Percentiles rank a stretch among this genome's conserved stretches.
These are phyloP conservation scores for Smittia sp. DNA, from an alignment of 2,888 invertebrate genomes.

Conservation along the genomic window DNA sequence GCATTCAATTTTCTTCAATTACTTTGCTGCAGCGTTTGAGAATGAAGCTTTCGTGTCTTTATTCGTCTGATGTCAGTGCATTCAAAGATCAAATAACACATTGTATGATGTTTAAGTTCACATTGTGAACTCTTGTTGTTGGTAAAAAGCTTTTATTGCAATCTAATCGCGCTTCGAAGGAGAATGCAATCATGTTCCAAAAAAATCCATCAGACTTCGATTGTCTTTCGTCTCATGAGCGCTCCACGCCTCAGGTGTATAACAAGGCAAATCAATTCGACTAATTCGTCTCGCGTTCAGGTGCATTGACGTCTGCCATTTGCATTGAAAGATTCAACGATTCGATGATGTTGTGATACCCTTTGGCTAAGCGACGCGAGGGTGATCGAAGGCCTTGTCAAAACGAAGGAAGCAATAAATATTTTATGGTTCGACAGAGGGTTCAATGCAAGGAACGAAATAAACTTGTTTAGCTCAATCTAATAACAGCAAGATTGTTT, in stretches of 20 bases:
- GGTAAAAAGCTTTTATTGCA: too few species aligned
- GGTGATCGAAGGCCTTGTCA: neutral
- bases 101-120: too few species aligned
- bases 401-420: conserved; percentile 35
- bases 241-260: too few species aligned
- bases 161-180: too few species aligned
- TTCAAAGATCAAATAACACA: conserved; percentile 28
- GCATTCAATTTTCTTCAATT: conserved; percentile 30
- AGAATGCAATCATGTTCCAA: too few species aligned
- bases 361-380: conserved; percentile 29
- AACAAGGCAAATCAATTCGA: too few species aligned
- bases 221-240: too few species aligned
- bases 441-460: neutral
- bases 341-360: conserved; percentile 2
- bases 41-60: conserved; percentile 27
- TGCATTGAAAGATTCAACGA: too few species aligned
- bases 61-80: conserved; percentile 29
- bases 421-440: neutral
- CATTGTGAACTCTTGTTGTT: too few species aligned
- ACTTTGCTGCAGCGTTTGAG: neutral
- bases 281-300: too few species aligned
- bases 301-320: too few species aligned
- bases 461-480: neutral
- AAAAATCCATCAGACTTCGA: too few species aligned
- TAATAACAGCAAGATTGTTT: neutral